phyloP scores from a whole-genome alignment of 2,888 invertebrate genomes.

The Rhamnusium bicolor region DNA sequence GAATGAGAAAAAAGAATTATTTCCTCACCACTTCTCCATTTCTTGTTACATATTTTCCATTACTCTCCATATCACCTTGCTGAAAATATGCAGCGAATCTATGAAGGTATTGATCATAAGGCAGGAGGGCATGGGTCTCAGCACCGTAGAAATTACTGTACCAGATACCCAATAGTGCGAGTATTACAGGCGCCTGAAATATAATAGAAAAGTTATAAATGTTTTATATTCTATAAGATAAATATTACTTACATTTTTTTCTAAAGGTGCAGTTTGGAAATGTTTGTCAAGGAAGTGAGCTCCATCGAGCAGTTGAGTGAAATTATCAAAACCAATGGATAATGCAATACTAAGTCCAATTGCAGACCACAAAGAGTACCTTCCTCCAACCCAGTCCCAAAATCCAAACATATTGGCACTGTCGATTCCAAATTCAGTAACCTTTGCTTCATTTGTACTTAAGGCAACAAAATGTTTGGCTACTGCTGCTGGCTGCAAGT shows the following conservation, averaged over 20 bases:
- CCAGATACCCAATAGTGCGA: slow-evolving; percentile 94
- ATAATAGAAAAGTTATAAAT: slow-evolving; percentile 13
- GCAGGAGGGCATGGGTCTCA: slow-evolving; percentile 96
- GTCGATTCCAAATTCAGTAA: slow-evolving; percentile 98
- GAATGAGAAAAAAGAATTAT: no score
- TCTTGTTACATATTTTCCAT: slow-evolving; percentile 94
- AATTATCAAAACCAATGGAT: slow-evolving; percentile 95
- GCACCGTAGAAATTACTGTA: slow-evolving; percentile 96
- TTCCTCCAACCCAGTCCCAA: slow-evolving; percentile 99
- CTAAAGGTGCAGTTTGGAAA: slow-evolving; percentile 88
- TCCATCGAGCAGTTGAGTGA: slow-evolving; percentile 91
- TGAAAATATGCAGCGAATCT: slow-evolving; percentile 99
- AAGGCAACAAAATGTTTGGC: slow-evolving; percentile 99
- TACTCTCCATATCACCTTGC: slow-evolving; percentile 99
- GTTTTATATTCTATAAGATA: no score
- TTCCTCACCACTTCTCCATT: slow-evolving; percentile 75
- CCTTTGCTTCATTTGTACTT: slow-evolving; percentile 95
- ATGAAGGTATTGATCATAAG: slow-evolving; percentile 99
- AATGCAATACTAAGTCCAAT: slow-evolving; percentile 97
- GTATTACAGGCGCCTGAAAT: slow-evolving; percentile 89
- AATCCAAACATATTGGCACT: slow-evolving; percentile 99
- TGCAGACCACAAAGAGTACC: slow-evolving; percentile 98
- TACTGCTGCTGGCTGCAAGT: slow-evolving; percentile 81
- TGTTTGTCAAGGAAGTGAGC: slow-evolving; percentile 96
- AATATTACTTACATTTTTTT: slow-evolving; percentile 85